Evolutionary conservation across 2,113 vertebrate genomes (phyloP), one percentile per base, ranked within the genome.

Genomic region (Colaptes auratus): DNA sequence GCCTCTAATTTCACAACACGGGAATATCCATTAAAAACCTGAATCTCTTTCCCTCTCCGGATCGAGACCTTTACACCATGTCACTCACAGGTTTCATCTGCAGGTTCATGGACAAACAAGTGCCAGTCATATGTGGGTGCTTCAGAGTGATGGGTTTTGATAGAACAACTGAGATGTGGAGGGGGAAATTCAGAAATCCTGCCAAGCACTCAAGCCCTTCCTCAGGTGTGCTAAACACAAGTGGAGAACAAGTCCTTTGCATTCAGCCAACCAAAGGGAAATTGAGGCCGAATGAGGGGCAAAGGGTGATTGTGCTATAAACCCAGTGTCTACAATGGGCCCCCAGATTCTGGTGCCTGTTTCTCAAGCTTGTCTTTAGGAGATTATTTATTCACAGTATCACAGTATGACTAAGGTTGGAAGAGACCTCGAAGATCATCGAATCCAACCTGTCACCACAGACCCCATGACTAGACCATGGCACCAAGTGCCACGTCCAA

Each of bases 161-260:
- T 82, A 58, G 8, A 86, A 20, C 19, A 53, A 17, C 21, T 20
- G 60, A 69, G 44, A 53, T 13, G 27, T 72, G 39, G 16, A 33
- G 30, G 10, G 13, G 7, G 19, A 8, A 14, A 21, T 50, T 31
- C 15, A 2, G 63, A 79, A 67, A 17, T 9, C 27, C 11, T 39
- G 28, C n/a, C 23, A 39, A 66, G 53, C 9, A 10, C 1, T 1
- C 6, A 42, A 86, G 27, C 14, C n/a, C 39, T 92, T 70, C 55
- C 17, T 70, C 21, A 39, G 33, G 25, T 52, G 21, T 2, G 2
- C 35, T 46, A 15, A 86, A n/a, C 56, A 10, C 30, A 31, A 66
- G 35, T 0, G 0, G 27, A 13, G 15, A 66, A 23, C 33, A 25
- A 5, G 12, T 39, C 33, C 61, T 92, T 53, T 24, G 70, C 21